A percentile compares a stretch with the other conserved stretches of the same genome.
These are phyloP conservation scores for Campoletis sonorensis DNA, from an alignment of 1,140 invertebrate species.

Conservation along the genomic window DNA sequence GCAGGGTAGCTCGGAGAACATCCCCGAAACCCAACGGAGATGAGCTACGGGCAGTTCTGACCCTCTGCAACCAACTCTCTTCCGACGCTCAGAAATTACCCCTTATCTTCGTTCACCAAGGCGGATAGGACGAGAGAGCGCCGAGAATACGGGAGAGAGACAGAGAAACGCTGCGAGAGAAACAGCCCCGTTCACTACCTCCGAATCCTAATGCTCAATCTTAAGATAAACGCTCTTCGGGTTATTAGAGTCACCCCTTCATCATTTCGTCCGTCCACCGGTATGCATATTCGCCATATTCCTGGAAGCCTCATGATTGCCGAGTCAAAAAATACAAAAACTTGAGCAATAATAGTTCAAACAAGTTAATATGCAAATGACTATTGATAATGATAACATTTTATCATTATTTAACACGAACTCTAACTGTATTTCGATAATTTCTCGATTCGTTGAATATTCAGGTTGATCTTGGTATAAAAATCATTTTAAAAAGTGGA, in stretches of 20 bases:
- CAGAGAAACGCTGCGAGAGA: not conserved
- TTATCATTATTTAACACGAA: no score
- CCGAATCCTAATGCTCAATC: slow-evolving; percentile 73
- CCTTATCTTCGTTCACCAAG: slow-evolving; percentile 71
- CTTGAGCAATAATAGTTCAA: no score
- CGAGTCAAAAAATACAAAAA: no score
- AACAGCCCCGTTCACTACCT: slow-evolving; percentile 49
- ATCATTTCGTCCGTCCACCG: not conserved
- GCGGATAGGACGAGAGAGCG: slow-evolving; percentile 48
- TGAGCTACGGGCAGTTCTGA: slow-evolving; percentile 73
- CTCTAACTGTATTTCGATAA: no score
- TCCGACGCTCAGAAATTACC: slow-evolving; percentile 69
- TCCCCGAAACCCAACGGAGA: slow-evolving; percentile 62
- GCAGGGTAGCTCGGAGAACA: slow-evolving; percentile 58
- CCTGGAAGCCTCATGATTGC: slow-evolving; percentile 17
- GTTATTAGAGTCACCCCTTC: slow-evolving; percentile 56
- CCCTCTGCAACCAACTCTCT: slow-evolving; percentile 56
- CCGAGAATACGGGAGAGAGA: not conserved
- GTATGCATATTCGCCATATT: slow-evolving; percentile 31
- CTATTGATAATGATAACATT: no score
- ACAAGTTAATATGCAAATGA: no score
- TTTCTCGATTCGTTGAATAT: no score
- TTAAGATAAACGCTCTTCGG: slow-evolving; percentile 69
- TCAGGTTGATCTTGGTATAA: not conserved
- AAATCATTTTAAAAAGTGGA: slow-evolving; percentile 22